A percentile compares a stretch with the other conserved stretches of the same genome.
Evolutionary conservation across 2,888 invertebrate species (phyloP).

Genomic region (Protophormia terraenovae): DNA sequence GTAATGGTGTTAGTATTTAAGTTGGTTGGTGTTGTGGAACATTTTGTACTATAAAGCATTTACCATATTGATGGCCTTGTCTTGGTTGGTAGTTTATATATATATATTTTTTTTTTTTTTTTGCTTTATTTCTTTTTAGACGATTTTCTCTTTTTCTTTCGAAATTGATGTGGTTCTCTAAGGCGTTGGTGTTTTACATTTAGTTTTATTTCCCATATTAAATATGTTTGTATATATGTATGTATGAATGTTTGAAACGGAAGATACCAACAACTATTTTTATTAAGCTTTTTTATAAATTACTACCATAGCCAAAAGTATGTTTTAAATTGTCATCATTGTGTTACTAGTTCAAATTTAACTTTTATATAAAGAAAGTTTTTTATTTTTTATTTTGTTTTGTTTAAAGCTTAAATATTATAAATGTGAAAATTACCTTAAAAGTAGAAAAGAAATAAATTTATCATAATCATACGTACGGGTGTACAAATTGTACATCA

Average conservation of each 20-base stretch:
- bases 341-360: constrained; percentile 31
- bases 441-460: constrained; percentile 8
- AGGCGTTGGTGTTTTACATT: constrained; percentile 53
- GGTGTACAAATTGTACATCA: constrained; percentile 23
- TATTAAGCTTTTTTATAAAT: background rate
- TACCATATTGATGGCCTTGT: constrained; percentile 41
- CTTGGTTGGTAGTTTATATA: background rate
- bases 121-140: background rate
- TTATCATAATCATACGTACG: constrained; percentile 43
- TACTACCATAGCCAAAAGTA: background rate
- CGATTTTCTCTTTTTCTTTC: constrained; percentile 34
- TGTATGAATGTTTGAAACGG: background rate
- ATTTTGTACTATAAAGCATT: constrained; percentile 51
- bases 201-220: constrained; percentile 22
- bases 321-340: background rate
- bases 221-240: constrained; percentile 9
- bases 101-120: background rate
- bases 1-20: constrained; percentile 24
- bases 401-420: background rate
- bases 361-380: background rate
- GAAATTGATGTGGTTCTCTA: constrained; percentile 21
- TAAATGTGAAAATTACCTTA: constrained; percentile 3
- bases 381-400: background rate
- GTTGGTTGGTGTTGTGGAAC: constrained; percentile 25
- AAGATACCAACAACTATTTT: constrained; percentile 15